These are phyloP conservation scores for Macrochelys suwanniensis DNA, from an alignment of 2,797 vertebrate genomes.

Conservation along the genomic window DNA sequence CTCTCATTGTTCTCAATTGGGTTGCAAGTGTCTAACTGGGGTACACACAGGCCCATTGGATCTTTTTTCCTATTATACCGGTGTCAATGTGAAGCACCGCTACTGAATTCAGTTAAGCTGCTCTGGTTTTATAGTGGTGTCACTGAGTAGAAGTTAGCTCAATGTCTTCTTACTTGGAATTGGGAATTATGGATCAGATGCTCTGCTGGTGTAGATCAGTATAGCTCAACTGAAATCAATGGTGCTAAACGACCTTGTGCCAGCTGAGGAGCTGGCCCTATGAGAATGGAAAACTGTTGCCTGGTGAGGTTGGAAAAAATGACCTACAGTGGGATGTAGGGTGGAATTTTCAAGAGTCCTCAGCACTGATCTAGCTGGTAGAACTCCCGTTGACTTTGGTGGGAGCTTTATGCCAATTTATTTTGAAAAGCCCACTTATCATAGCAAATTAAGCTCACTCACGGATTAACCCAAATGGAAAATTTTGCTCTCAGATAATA, in stretches of 20 bases:
- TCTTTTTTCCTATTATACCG: not conserved
- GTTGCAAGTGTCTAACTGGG: not conserved
- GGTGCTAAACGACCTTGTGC: not conserved
- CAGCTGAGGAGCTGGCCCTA: rapidly evolving
- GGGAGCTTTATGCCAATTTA: not conserved
- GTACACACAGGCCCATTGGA: not conserved
- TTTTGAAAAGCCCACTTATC: not conserved
- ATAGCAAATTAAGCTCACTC: not conserved
- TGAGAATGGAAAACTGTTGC: not conserved
- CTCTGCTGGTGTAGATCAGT: not conserved
- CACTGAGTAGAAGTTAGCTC: not conserved
- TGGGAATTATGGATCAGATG: not conserved
- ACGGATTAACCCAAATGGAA: not conserved
- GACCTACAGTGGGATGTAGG: not conserved
- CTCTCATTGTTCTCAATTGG: not conserved
- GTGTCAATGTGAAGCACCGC: rapidly evolving
- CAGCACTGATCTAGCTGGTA: not conserved
- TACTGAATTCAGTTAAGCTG: not conserved
- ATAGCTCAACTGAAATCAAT: not conserved
- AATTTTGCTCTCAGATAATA: not conserved
- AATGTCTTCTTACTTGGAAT: not conserved
- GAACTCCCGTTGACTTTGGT: not conserved
- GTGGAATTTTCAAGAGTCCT: too few relatives aligned
- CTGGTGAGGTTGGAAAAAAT: not conserved
- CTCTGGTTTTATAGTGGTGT: not conserved